Evolutionary conservation across 2,113 vertebrate genomes (phyloP).

Genomic region (Macquaria australasica): DNA sequence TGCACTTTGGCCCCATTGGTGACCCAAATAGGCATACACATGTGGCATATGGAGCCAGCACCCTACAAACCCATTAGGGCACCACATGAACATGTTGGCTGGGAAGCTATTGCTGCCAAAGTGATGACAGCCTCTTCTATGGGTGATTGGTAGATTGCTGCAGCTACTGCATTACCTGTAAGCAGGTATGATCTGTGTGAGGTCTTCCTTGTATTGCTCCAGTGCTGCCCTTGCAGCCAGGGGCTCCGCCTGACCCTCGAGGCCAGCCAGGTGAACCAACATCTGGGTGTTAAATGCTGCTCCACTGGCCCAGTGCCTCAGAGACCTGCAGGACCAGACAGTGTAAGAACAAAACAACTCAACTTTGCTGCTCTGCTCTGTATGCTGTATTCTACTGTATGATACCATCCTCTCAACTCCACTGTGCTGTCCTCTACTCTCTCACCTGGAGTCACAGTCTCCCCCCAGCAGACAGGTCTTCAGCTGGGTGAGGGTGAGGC

Average conservation of each 20-base stretch:
- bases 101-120: background rate
- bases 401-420: background rate
- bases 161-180: constrained; percentile 68
- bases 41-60: background rate
- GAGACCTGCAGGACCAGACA: constrained; percentile 54
- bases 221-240: constrained; percentile 66
- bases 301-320: constrained; percentile 79
- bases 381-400: background rate
- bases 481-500: constrained; percentile 77
- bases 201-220: constrained; percentile 74
- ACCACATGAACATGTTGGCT: background rate
- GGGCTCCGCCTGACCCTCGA: constrained; percentile 62
- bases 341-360: background rate
- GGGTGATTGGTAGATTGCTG: background rate
- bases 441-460: constrained; percentile 72
- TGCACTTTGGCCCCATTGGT: background rate
- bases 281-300: constrained; percentile 79
- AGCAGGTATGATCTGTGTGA: constrained; percentile 68
- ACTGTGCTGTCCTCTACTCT: background rate
- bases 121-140: background rate
- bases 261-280: constrained; percentile 73
- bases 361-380: background rate
- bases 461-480: constrained; percentile 73
- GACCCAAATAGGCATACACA: background rate
- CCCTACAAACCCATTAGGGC: background rate